Base-by-base conservation (phyloP, 2,888 invertebrate species). In the Eulithis testata region DNA sequence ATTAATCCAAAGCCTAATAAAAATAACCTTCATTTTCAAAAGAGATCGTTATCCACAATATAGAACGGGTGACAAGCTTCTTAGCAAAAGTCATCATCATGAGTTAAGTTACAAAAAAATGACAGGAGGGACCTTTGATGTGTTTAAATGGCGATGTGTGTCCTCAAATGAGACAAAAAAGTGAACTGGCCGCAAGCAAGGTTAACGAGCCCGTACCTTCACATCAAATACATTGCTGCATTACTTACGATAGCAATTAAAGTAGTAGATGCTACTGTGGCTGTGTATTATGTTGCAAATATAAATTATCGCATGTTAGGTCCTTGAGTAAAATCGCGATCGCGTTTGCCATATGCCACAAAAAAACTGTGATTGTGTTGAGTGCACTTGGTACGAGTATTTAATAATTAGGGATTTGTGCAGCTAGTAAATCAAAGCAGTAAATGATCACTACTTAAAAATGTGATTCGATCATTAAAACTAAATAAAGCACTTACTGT, bases 101-200 rank as follows among this genome's bases (percentile, higher is more conserved):
- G 76, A 37, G 37, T 37, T 37, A 37, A 37, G 37, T 61, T 71
- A 73, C 68, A 75, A 81, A 83, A 83, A 83, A 84, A 83, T 80
- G 77, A 80, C 80, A 79, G 73, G 74, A 74, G 77, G 77, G 77
- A 78, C 79, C 81, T 83, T 84, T 81, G 85, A 85, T 83, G 83
- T 81, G 75, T 80, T 81, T 86, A 86, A 87, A 85, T 86, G 85
- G 83, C 84, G 82, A 78, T 77, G 81, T 79, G 80, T 85, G 86
- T 84, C 84, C 83, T 84, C 81, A 86, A 84, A 86, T 86, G 73
- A 80, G 73, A 81, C 12, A n/a, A 85, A 86, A 84, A 85, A 82
- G 72, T 73, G 73, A 73, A 75, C 76, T 72, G 67, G 73, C 65
- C 66, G 21, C 21, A 21, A 21, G 72, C 83, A 86, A 87, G 86